Conservation (phyloP, 2,797 vertebrate genomes). For the Picus viridis region DNA sequence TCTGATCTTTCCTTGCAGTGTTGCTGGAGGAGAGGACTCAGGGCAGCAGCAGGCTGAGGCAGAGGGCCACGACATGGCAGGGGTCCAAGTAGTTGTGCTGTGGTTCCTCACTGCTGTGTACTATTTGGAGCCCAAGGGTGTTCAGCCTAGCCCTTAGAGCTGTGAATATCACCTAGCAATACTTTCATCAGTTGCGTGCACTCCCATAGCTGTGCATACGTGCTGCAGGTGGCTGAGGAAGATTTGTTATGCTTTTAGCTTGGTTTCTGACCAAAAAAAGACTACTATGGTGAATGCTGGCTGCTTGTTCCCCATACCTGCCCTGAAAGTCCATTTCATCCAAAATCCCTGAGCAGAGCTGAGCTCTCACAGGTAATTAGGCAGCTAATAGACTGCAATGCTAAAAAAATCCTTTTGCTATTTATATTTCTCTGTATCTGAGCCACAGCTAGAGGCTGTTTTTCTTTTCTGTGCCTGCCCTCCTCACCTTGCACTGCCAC, state of each 20-base stretch:
- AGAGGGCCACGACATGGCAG: background rate
- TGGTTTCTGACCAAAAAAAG: background rate
- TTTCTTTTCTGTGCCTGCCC: background rate
- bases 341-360: background rate
- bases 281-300: rapidly evolving
- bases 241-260: background rate
- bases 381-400: background rate
- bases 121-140: background rate
- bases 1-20: background rate
- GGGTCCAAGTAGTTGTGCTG: background rate
- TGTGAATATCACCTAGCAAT: background rate
- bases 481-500: background rate
- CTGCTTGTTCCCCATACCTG: background rate
- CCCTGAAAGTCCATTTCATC: background rate
- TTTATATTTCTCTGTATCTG: background rate
- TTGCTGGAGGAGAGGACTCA: no score
- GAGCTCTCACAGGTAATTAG: background rate
- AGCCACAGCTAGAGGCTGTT: rapidly evolving
- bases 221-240: background rate
- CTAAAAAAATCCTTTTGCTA: background rate
- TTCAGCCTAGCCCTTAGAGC: background rate
- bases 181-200: background rate
- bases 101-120: background rate
- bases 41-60: background rate
- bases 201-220: background rate